Evolutionary conservation across 1,140 invertebrate species (phyloP).

Genomic region (Drosophila simulans): DNA sequence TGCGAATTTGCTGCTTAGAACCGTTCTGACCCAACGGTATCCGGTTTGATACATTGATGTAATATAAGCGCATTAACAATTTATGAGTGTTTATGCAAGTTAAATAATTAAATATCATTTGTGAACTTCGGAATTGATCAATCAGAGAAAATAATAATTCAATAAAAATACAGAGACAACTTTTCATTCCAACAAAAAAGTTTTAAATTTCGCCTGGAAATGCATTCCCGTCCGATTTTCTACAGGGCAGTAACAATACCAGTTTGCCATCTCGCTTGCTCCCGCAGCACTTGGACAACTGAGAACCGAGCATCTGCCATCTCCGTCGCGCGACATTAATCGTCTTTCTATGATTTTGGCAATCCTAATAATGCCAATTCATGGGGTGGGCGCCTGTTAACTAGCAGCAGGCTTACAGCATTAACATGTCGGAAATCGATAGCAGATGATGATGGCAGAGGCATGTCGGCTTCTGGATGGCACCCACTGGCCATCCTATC

Average conservation of each 20-base stretch:
- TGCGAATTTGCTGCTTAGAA: constrained; percentile 42
- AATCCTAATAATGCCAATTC: constrained; percentile 81
- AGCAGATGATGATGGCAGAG: constrained; percentile 29
- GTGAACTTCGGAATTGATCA: too few relatives aligned
- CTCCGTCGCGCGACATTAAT: constrained; percentile 58
- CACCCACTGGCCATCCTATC: constrained; percentile 24
- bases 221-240: constrained; percentile 25
- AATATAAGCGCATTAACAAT: too few relatives aligned
- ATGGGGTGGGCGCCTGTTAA: constrained; percentile 82
- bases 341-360: constrained; percentile 83
- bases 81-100: too few relatives aligned
- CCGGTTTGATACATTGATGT: too few relatives aligned
- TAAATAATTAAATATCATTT: too few relatives aligned
- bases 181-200: too few relatives aligned
- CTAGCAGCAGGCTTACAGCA: constrained; percentile 67
- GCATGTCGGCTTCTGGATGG: not conserved
- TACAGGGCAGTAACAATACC: constrained; percentile 9
- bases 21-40: not conserved
- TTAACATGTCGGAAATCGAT: constrained; percentile 72
- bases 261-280: constrained; percentile 47
- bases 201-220: too few relatives aligned
- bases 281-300: constrained; percentile 1
- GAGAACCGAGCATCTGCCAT: constrained; percentile 14
- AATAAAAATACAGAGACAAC: too few relatives aligned
- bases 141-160: too few relatives aligned